Conservation (phyloP, 2,888 invertebrate species). For the Allophyes oxyacanthae region DNA sequence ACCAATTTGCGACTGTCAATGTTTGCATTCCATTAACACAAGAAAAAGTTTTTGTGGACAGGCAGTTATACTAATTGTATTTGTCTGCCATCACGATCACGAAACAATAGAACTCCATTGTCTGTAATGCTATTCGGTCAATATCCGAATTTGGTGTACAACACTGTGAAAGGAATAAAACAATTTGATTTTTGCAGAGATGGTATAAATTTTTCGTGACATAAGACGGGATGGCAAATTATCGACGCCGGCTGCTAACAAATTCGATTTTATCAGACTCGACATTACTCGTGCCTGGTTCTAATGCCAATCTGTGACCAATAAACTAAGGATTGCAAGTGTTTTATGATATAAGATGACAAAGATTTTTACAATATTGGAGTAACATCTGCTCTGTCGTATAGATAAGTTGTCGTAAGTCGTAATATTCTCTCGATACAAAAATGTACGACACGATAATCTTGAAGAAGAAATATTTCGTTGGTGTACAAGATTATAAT, state of each 20-base stretch:
- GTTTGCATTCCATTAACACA: slow-evolving; percentile 69
- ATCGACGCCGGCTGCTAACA: slow-evolving; percentile 60
- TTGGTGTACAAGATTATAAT: slow-evolving; percentile 5
- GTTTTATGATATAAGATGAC: slow-evolving; percentile 16
- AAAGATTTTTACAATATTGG: slow-evolving; percentile 25
- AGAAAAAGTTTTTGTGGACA: slow-evolving; percentile 63
- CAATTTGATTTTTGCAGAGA: slow-evolving; percentile 43
- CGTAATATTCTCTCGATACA: slow-evolving; percentile 9
- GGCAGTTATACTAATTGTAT: slow-evolving; percentile 53
- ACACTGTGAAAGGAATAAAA: slow-evolving; percentile 13
- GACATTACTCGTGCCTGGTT: slow-evolving; percentile 37
- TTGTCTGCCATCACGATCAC: slow-evolving; percentile 11
- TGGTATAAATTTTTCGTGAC: slow-evolving; percentile 57
- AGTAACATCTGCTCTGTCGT: slow-evolving; percentile 23
- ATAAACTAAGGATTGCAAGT: slow-evolving; percentile 30
- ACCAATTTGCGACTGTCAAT: slow-evolving; percentile 66
- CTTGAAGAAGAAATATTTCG: slow-evolving; percentile 5
- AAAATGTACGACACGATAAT: slow-evolving; percentile 17
- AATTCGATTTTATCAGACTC: slow-evolving; percentile 64
- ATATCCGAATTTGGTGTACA: neutral
- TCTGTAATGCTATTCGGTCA: slow-evolving; percentile 7
- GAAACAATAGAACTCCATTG: slow-evolving; percentile 24
- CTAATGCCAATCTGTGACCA: slow-evolving; percentile 32
- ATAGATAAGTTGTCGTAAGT: slow-evolving; percentile 7
- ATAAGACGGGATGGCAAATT: slow-evolving; percentile 57